A percentile compares a stretch with the other conserved stretches of the same genome.
Evolutionary conservation across 2,888 invertebrate species (phyloP).

Genomic region (Sisyra nigra): DNA sequence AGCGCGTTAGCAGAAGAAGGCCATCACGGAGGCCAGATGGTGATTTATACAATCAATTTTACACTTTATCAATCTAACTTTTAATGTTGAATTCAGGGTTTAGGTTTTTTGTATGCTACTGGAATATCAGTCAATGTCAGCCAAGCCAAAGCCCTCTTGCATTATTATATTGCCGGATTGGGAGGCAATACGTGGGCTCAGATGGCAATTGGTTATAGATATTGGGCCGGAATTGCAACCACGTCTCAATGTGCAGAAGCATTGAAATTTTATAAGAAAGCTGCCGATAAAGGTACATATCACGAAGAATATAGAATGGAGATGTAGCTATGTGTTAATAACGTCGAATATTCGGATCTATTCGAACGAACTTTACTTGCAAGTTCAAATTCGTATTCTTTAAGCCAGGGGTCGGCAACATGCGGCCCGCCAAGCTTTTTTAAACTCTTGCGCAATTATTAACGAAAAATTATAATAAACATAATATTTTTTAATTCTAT

Average conservation of each 20-base stretch:
- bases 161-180: constrained; percentile 81
- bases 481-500: too few relatives aligned
- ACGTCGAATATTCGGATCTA: too few relatives aligned
- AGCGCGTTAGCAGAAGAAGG: constrained; percentile 59
- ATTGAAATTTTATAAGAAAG: constrained; percentile 77
- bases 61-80: constrained; percentile 2
- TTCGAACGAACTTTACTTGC: too few relatives aligned
- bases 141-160: constrained; percentile 74
- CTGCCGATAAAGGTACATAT: constrained; percentile 63
- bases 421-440: too few relatives aligned
- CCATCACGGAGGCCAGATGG: constrained; percentile 79
- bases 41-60: background rate
- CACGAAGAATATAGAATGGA: background rate
- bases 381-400: too few relatives aligned
- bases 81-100: constrained; percentile 44
- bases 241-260: constrained; percentile 82
- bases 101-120: constrained; percentile 75
- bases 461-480: too few relatives aligned
- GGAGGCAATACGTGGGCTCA: constrained; percentile 88
- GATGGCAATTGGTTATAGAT: constrained; percentile 93
- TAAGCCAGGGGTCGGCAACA: too few relatives aligned
- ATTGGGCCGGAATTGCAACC: constrained; percentile 84
- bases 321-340: background rate
- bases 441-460: too few relatives aligned
- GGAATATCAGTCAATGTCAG: constrained; percentile 79